These are phyloP conservation scores for Amiota communis DNA, from an alignment of 2,888 invertebrate genomes.

Conservation along the genomic window DNA sequence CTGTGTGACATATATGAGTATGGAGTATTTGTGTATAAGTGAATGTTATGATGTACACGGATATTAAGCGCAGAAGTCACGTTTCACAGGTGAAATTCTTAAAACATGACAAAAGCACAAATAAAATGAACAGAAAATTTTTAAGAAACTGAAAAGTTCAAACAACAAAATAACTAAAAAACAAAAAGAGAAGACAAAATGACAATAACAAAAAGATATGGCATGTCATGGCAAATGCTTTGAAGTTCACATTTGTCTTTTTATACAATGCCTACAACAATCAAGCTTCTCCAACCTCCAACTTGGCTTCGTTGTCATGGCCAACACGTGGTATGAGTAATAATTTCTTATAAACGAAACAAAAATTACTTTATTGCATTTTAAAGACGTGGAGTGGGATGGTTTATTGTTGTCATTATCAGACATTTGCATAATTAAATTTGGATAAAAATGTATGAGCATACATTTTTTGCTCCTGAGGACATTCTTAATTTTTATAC, in stretches of 20 bases:
- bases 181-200: constrained; percentile 12
- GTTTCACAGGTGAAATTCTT: constrained; percentile 70
- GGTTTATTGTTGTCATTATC: constrained; percentile 35
- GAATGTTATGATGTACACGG: constrained; percentile 56
- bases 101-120: constrained; percentile 52
- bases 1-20: constrained; percentile 49
- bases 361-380: not conserved
- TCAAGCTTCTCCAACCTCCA: too few species aligned
- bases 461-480: not conserved
- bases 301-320: not conserved
- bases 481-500: not conserved
- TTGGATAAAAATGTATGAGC: constrained; percentile 54
- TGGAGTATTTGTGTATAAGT: constrained; percentile 32
- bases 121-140: constrained; percentile 17
- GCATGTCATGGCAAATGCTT: constrained; percentile 35
- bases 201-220: not conserved
- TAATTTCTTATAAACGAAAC: not conserved
- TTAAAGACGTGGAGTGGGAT: constrained; percentile 17
- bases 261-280: too few species aligned
- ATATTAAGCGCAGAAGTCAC: constrained; percentile 68
- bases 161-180: constrained; percentile 14
- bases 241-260: constrained; percentile 13
- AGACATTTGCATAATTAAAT: constrained; percentile 61
- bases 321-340: constrained; percentile 17
- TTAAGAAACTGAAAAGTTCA: constrained; percentile 45